These are phyloP conservation scores for Myrmecobius fasciatus DNA, from an alignment of 2,113 vertebrate genomes.

Conservation along the genomic window DNA sequence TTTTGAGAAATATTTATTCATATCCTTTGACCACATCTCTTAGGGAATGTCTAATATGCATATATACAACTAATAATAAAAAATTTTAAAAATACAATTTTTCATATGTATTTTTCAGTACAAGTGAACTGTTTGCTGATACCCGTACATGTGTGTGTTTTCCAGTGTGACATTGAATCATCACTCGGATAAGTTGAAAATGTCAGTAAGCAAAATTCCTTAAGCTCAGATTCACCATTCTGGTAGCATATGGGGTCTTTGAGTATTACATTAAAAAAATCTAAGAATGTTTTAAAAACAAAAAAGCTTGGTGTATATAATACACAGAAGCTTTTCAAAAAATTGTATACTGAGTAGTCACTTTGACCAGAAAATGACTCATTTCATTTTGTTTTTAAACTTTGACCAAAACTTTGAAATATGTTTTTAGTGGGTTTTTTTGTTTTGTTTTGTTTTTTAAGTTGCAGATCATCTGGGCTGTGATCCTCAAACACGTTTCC, in stretches of 20 bases:
- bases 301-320: not conserved
- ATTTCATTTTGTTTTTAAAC: constrained; percentile 26
- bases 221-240: not conserved
- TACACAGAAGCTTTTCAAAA: not conserved
- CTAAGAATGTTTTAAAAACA: not conserved
- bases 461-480: constrained; percentile 96
- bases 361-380: not conserved
- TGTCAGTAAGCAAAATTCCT: not conserved
- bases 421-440: constrained; percentile 1
- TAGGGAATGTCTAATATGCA: too few species aligned
- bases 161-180: not conserved
- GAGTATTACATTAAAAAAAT: not conserved
- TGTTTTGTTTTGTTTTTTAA: constrained; percentile 63
- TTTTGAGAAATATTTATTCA: too few species aligned
- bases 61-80: too few species aligned
- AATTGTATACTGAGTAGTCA: not conserved
- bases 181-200: not conserved
- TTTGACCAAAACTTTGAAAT: not conserved
- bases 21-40: too few species aligned
- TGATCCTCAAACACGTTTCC: constrained; percentile 93
- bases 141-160: not conserved
- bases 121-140: not conserved
- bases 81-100: not conserved
- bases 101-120: not conserved
- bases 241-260: not conserved